Evolutionary conservation across 2,888 invertebrate genomes (phyloP).

Genomic region (Biston betularia): DNA sequence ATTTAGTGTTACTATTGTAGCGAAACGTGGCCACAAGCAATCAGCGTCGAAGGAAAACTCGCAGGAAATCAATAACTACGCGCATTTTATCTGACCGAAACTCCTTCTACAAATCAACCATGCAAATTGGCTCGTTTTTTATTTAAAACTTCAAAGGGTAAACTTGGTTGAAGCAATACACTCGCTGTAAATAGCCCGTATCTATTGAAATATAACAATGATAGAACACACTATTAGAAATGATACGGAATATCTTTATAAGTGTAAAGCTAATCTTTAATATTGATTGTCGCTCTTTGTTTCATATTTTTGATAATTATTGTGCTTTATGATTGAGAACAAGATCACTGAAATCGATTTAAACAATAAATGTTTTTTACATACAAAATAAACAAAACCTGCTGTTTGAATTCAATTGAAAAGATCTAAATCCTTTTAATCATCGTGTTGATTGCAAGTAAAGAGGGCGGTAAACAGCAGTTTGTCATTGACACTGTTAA

Average conservation of each 20-base stretch:
- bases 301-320: too few relatives aligned
- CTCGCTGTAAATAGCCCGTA: not conserved
- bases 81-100: constrained; percentile 50
- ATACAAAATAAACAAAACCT: not conserved
- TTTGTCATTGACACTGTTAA: constrained; percentile 56
- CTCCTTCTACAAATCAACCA: constrained; percentile 54
- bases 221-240: not conserved
- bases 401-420: not conserved
- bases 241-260: not conserved
- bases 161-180: not conserved
- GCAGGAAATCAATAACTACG: constrained; percentile 54
- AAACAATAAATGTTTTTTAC: too few relatives aligned
- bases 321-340: too few relatives aligned
- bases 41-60: constrained; percentile 40
- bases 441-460: not conserved
- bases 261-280: too few relatives aligned
- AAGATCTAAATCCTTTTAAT: not conserved
- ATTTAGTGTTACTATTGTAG: constrained; percentile 38
- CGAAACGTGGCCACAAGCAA: constrained; percentile 38
- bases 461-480: constrained; percentile 13
- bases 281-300: too few relatives aligned
- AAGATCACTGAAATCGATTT: too few relatives aligned
- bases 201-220: not conserved
- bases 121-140: constrained; percentile 62
- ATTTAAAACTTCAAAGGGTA: constrained; percentile 46